Conservation (phyloP, 2,113 vertebrate genomes). For the Taurulus bubalis region DNA sequence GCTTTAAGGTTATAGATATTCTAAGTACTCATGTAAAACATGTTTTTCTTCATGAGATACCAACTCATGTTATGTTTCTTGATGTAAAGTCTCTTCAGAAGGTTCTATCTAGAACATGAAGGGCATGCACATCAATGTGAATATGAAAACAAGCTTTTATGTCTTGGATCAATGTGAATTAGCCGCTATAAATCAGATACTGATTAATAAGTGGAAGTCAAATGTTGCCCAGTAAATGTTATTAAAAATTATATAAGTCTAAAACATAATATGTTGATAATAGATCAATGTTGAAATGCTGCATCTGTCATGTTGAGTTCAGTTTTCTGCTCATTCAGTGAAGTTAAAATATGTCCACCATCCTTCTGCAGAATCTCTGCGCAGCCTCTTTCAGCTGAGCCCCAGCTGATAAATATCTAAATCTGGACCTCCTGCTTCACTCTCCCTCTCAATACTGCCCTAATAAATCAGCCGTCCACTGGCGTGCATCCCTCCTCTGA, state of each 20-base stretch:
- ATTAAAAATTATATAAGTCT: neutral
- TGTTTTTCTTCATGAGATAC: neutral
- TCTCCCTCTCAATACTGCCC: slow-evolving; percentile 16
- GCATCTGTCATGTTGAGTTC: neutral
- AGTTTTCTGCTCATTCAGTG: neutral
- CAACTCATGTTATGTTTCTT: neutral
- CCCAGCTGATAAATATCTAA: slow-evolving; percentile 47
- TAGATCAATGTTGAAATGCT: neutral
- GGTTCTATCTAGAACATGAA: neutral
- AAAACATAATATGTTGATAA: neutral
- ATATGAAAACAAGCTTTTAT: neutral
- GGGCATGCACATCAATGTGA: neutral
- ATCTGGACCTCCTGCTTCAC: slow-evolving; percentile 24
- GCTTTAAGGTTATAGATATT: neutral
- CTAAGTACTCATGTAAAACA: neutral
- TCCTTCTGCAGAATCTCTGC: neutral
- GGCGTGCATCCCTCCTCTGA: slow-evolving; percentile 33
- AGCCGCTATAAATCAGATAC: neutral
- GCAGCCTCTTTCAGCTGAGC: neutral
- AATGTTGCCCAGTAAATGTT: neutral
- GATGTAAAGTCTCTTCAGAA: neutral
- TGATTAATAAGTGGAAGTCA: slow-evolving; percentile 12
- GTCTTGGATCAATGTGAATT: slow-evolving; percentile 5
- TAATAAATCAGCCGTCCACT: slow-evolving; percentile 54
- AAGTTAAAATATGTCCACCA: neutral